Percentiles rank a stretch among this genome's conserved stretches.
Conservation (phyloP, 2,113 vertebrate genomes). For the Merops nubicus region DNA sequence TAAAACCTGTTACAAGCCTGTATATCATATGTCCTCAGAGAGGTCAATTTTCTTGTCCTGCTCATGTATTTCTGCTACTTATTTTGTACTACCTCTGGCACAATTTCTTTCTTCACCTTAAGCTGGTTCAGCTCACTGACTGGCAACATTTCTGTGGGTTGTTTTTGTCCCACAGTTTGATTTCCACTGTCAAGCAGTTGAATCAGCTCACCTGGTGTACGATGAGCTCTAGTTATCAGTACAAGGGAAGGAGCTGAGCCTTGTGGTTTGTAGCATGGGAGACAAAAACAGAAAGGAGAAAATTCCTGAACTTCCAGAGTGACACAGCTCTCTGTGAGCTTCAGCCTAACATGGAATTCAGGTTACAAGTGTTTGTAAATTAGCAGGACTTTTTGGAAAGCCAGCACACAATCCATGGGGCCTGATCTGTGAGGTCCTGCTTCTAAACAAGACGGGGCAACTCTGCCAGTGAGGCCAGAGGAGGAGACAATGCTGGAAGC, state of each 20-base stretch:
- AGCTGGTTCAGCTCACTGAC: background rate
- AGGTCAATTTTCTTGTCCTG: background rate
- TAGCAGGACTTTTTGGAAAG: background rate
- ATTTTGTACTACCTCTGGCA: background rate
- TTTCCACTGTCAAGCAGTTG: background rate
- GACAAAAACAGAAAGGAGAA: background rate
- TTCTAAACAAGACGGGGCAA: background rate
- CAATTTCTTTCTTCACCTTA: background rate
- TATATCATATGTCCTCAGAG: background rate
- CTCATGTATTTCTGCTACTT: background rate
- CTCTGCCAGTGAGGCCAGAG: background rate
- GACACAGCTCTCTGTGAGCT: background rate
- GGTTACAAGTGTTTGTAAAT: background rate
- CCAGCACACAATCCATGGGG: accelerated
- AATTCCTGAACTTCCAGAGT: background rate
- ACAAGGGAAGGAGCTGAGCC: background rate
- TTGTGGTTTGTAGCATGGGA: background rate
- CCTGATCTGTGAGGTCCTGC: background rate
- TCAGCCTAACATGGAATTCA: background rate
- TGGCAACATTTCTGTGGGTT: background rate
- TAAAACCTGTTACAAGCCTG: background rate
- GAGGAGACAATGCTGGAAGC: background rate
- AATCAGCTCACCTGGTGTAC: background rate
- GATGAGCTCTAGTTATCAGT: background rate
- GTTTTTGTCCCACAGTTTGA: background rate